Percentiles rank a stretch among this genome's conserved stretches.
phyloP scores from a whole-genome alignment of 2,888 invertebrate species.

The Camptogramma bilineatum region DNA sequence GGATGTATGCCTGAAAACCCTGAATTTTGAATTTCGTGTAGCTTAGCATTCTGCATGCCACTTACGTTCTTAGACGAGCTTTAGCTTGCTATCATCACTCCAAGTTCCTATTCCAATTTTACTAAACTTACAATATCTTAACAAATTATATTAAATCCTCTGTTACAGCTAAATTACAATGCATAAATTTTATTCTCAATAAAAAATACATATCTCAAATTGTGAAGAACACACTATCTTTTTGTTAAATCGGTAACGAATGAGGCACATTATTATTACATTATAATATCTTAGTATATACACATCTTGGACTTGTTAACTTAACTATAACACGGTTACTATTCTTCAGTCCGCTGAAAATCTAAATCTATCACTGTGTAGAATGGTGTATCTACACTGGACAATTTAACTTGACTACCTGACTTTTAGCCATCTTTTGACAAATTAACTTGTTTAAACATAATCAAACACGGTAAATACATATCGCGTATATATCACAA shows the following conservation, averaged over 20 bases:
- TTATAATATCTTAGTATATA: conserved; percentile 54
- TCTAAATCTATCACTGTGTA: conserved; percentile 18
- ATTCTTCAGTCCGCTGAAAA: conserved; percentile 62
- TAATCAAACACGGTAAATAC: neutral
- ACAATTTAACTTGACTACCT: conserved; percentile 1
- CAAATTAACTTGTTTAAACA: neutral
- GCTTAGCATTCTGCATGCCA: neutral
- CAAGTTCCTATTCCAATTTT: conserved; percentile 24
- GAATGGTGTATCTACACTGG: conserved; percentile 8
- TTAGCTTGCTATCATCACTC: conserved; percentile 23
- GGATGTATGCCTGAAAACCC: neutral
- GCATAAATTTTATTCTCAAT: conserved; percentile 78
- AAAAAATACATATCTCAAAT: conserved; percentile 82
- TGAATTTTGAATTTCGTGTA: neutral
- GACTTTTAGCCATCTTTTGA: neutral
- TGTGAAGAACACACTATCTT: conserved; percentile 80
- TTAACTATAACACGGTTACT: conserved; percentile 46
- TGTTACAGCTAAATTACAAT: conserved; percentile 81
- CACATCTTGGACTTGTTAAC: conserved; percentile 58
- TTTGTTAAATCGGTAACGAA: conserved; percentile 79
- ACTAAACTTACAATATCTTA: conserved; percentile 71
- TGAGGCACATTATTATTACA: conserved; percentile 80
- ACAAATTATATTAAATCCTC: conserved; percentile 83
- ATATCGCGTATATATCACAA: neutral
- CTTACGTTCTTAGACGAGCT: conserved; percentile 9